Evolutionary conservation across 2,888 invertebrate genomes (phyloP).

Genomic region (Stenoptilia bipunctidactyla): DNA sequence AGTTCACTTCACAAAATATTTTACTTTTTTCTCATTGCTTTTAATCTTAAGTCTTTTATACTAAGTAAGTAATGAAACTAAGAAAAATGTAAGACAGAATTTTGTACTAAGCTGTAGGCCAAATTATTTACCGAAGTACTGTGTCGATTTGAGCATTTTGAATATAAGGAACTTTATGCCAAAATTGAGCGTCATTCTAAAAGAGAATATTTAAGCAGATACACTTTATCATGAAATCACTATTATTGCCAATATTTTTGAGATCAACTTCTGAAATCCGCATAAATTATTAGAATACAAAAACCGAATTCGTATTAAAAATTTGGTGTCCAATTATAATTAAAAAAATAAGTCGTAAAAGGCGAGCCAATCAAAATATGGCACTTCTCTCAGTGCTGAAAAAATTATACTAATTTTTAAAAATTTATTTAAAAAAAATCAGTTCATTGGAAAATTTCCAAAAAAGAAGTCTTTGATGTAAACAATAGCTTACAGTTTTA

Average conservation of each 20-base stretch:
- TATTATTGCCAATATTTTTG: slow-evolving; percentile 35
- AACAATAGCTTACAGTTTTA: slow-evolving; percentile 28
- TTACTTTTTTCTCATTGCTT: slow-evolving; percentile 37
- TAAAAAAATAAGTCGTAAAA: slow-evolving; percentile 43
- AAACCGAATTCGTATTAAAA: slow-evolving; percentile 43
- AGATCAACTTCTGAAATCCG: slow-evolving; percentile 63
- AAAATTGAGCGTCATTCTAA: slow-evolving; percentile 25
- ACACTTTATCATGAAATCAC: slow-evolving; percentile 5
- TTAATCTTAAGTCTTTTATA: slow-evolving; percentile 19
- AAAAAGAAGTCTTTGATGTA: slow-evolving; percentile 36
- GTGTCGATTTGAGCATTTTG: background rate
- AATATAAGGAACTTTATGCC: background rate
- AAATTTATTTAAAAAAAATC: slow-evolving; percentile 56
- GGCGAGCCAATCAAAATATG: slow-evolving; percentile 64
- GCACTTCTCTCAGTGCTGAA: slow-evolving; percentile 64
- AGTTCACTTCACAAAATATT: slow-evolving; percentile 44
- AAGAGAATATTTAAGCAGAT: slow-evolving; percentile 1
- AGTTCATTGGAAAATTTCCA: slow-evolving; percentile 63
- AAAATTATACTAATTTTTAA: slow-evolving; percentile 51
- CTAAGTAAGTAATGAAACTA: slow-evolving; percentile 11
- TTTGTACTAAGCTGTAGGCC: slow-evolving; percentile 54
- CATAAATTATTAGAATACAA: slow-evolving; percentile 34
- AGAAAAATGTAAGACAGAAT: slow-evolving; percentile 24
- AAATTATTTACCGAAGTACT: slow-evolving; percentile 9
- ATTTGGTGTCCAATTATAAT: slow-evolving; percentile 68